Evolutionary conservation across 2,797 vertebrate genomes (phyloP), one percentile per base, ranked within the genome.

Genomic region (Argyrosomus regius): DNA sequence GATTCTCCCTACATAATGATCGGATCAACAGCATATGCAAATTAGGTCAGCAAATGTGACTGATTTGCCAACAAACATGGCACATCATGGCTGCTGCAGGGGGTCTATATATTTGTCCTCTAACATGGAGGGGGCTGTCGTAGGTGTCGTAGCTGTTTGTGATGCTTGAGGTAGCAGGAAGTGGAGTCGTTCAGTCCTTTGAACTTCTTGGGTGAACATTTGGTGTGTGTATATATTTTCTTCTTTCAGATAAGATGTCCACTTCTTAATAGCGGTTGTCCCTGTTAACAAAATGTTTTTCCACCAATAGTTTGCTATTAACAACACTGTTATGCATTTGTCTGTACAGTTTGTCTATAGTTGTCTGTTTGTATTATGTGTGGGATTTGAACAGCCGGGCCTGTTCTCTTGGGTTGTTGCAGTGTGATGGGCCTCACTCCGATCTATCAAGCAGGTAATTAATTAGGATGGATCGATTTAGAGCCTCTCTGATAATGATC

Each of bases 391-490:
- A 73, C 82, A 81, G 77, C 45, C 5, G 8, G 69, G 24, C 18
- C 28, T 41, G 20, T 65, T 77, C 69, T 80, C 75, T 58, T n/a
- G 57, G 72, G 67, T 54, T 68, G 45, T 12, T 69, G 50, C 75
- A 79, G 69, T 77, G 81, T 88, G 87, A 84, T 50, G 26, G 72
- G 46, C 72, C 49, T 77, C 77, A 60, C 68, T 81, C 70, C 82
- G 80, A 82, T 87, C 86, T 72, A 85, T 88, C 87, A 89, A 79
- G 76, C 71, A 78, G 88, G 84, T 90, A 88, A 93, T 92, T 94
- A 85, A 92, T 92, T 90, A 89, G 87, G 76, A 87, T 79, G 41
- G 80, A 90, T 92, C 77, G 82, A 91, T 92, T 83, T 69, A 77
- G 78, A 84, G 75, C 57, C 85, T 69, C 76, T 83, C 24, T 31